Evolutionary conservation across 2,888 invertebrate genomes (phyloP), one percentile per base, ranked within the genome.

Genomic region (Coenonympha arcania): DNA sequence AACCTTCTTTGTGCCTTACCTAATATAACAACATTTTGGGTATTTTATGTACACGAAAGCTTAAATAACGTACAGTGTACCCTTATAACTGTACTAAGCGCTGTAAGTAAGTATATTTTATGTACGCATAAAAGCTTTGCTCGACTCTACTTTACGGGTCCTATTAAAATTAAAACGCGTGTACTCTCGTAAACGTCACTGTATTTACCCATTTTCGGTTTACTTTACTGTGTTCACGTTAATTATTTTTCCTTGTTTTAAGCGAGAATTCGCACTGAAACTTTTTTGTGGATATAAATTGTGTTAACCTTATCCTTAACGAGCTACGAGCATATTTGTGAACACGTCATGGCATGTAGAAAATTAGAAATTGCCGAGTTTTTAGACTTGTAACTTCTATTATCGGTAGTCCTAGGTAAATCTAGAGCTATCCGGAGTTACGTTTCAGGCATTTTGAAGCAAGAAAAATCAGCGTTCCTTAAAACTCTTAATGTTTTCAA

Each of bases 141-240:
- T 31, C 44, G 24, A 31, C 30, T 37, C 46, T 46, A 30, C 36
- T 28, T n/a, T 41, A 24, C 41, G 48, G 31, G 39, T 39, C 22
- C 40, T 34, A 52, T 44, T 48, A 43, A 44, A 44, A 52, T 44
- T 52, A 44, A 44, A 43, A 26, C 47, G 19, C 16, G 28, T 37
- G 13, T 30, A 20, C 36, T 42, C 37, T 18, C 3, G 43, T 43
- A n/a, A 48, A 19, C 33, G 51, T 33, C 24, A 6, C n/a, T 18
- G 42, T 31, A 39, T 51, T 43, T 31, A 22, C 24, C 30, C 11
- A 22, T 6, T 36, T 20, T 34, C 16, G 13, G 15, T 19, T 18
- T 16, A 16, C 8, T 33, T 33, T 33, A 16, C 8, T 33, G 15
- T 33, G 16, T 13, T 33, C 16, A 8, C 31, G 6, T 3, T 33